Evolutionary conservation across 2,113 vertebrate species (phyloP).

Genomic region (Microtus oregoni): DNA sequence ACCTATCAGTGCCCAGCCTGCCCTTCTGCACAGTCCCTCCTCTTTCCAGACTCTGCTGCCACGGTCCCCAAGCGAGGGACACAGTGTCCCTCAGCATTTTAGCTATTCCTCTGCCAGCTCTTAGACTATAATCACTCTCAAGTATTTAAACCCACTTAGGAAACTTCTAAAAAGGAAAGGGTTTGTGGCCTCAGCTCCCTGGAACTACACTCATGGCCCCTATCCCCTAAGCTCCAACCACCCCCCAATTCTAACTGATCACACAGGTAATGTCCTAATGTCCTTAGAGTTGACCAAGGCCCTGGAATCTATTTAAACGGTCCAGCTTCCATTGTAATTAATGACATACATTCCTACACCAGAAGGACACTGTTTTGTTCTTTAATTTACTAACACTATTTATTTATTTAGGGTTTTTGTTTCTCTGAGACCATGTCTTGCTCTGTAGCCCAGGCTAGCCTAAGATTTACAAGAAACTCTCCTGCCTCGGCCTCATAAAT

Average conservation of each 20-base stretch:
- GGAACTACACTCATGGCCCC: not conserved
- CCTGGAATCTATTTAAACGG: not conserved
- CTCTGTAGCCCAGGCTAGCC: not conserved
- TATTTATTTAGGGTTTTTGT: not conserved
- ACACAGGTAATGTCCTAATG: too few relatives aligned
- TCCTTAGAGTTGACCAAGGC: not conserved
- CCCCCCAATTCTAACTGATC: not conserved
- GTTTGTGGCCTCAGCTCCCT: not conserved
- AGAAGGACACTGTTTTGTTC: not conserved
- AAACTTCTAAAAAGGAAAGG: conserved; percentile 2
- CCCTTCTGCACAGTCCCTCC: not conserved
- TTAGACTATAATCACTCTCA: not conserved
- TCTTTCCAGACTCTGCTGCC: not conserved
- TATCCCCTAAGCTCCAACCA: not conserved
- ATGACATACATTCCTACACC: not conserved
- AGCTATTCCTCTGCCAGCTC: not conserved
- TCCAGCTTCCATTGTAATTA: not conserved
- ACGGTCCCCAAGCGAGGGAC: not conserved
- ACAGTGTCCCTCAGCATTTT: not conserved
- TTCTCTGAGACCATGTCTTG: not conserved
- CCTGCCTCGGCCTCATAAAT: not conserved
- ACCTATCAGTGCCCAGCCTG: too few relatives aligned
- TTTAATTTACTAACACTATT: not conserved
- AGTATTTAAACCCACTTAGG: not conserved
- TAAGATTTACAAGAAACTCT: not conserved